These are phyloP conservation scores for Podarcis raffonei DNA, from an alignment of 2,113 vertebrate species.

Conservation along the genomic window DNA sequence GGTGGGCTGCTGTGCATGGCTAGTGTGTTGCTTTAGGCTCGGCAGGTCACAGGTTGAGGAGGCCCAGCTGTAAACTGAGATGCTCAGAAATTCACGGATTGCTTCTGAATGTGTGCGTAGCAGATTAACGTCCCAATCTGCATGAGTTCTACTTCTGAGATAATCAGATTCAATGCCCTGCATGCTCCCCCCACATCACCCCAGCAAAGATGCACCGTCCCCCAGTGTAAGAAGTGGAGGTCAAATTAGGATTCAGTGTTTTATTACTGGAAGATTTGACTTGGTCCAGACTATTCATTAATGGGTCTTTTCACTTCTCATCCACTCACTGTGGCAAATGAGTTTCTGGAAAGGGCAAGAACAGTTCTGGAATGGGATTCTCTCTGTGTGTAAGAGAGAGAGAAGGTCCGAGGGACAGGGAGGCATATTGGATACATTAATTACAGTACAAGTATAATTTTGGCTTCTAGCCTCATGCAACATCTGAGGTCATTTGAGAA, in stretches of 20 bases:
- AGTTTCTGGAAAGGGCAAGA: not conserved
- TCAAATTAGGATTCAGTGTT: not conserved
- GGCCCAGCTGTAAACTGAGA: not conserved
- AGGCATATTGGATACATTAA: not conserved
- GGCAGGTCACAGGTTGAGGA: not conserved
- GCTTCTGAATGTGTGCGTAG: not conserved
- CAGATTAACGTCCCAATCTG: not conserved
- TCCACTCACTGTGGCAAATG: not conserved
- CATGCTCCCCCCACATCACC: not conserved
- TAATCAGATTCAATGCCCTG: not conserved
- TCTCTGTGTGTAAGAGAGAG: not conserved
- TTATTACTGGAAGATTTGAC: not conserved
- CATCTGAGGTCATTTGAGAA: not conserved
- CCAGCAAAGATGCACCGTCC: not conserved
- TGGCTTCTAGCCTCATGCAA: not conserved
- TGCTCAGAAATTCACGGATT: constrained; percentile 1
- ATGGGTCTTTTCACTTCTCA: not conserved
- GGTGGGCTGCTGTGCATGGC: not conserved
- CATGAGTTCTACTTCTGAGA: not conserved
- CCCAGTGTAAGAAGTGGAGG: not conserved
- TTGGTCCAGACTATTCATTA: not conserved
- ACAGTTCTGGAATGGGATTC: constrained; percentile 10
- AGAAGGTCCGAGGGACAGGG: not conserved
- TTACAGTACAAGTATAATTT: constrained; percentile 1
- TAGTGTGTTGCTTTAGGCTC: not conserved